Evolutionary conservation across 2,113 vertebrate species (phyloP), one percentile per base, ranked within the genome.

Genomic region (Chamaetylas fuelleborni): DNA sequence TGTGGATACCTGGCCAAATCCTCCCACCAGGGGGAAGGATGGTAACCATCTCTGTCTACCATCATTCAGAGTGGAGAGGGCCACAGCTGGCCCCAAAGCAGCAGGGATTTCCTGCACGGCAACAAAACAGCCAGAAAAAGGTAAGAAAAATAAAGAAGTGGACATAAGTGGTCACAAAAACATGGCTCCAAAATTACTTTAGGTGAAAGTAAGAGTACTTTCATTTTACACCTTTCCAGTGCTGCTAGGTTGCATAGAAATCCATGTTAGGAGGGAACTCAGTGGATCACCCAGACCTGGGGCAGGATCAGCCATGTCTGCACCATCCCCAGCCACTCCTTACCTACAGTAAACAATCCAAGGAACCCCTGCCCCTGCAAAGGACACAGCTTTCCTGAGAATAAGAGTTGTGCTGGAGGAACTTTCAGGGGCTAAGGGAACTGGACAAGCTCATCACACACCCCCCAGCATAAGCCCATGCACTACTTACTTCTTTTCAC

Each of bases 311-410:
- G 34, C 43, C 12, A 14, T 48, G 28, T 47, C 66, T 53, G 31
- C 25, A 58, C 28, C 51, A 36, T 36, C 31, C 33, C 17, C 58
- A 51, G 47, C 3, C n/a, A 22, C 31, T 33, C 36, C 26, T 42
- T 51, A 42, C 18, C 8, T 25, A 12, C 1, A 2, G 19, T 14
- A 18, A 65, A 19, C 12, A 45, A 18, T 13, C 38, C 3, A 0
- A 61, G 45, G 2, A 84, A 0, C 14, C 19, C 4, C 47, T 36
- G 25, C 36, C 81, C 60, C 79, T 67, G 38, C 61, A 12, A 45
- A 67, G 38, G 33, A 54, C 11, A 17, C 38, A 34, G 76, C 57
- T 58, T 62, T 66, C 25, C 56, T 31, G 14, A n/a, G 24, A 38
- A 40, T 40, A 45, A 53, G 12, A 11, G 17, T 42, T 85, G 8